phyloP scores from a whole-genome alignment of 2,888 invertebrate genomes.

The Cylindroiulus punctatus region DNA sequence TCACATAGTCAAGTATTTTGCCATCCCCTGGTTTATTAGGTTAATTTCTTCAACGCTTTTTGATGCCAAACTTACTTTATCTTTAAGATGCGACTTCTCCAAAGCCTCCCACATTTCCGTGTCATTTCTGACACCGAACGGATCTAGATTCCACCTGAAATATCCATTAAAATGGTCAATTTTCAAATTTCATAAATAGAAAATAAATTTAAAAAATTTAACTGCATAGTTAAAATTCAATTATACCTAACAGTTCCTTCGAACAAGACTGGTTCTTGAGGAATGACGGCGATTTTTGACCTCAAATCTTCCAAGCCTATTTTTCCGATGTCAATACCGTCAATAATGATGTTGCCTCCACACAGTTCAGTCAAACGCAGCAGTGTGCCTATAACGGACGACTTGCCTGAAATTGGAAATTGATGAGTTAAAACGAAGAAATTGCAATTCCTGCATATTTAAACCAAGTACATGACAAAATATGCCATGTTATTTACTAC shows the following conservation, averaged over 20 bases:
- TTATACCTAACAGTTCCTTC: slow-evolving; percentile 63
- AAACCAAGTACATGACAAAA: too few relatives aligned
- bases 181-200: slow-evolving; percentile 31
- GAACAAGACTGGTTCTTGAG: slow-evolving; percentile 64
- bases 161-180: neutral
- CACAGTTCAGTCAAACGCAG: slow-evolving; percentile 72
- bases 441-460: too few relatives aligned
- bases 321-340: slow-evolving; percentile 69
- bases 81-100: slow-evolving; percentile 67
- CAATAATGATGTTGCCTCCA: slow-evolving; percentile 70
- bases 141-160: slow-evolving; percentile 69
- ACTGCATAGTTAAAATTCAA: neutral
- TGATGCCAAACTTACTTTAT: slow-evolving; percentile 58
- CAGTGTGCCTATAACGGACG: slow-evolving; percentile 71
- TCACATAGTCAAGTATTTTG: too few relatives aligned
- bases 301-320: slow-evolving; percentile 66
- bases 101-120: slow-evolving; percentile 67
- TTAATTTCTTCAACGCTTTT: neutral
- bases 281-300: slow-evolving; percentile 63
- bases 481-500: too few relatives aligned
- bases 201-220: neutral
- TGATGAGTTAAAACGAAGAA: slow-evolving; percentile 9
- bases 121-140: slow-evolving; percentile 65
- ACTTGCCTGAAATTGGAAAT: slow-evolving; percentile 67
- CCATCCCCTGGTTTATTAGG: too few relatives aligned